Percentiles rank a stretch among this genome's conserved stretches.
Conservation (phyloP, 1,140 invertebrate genomes). For the Spodoptera litura region DNA sequence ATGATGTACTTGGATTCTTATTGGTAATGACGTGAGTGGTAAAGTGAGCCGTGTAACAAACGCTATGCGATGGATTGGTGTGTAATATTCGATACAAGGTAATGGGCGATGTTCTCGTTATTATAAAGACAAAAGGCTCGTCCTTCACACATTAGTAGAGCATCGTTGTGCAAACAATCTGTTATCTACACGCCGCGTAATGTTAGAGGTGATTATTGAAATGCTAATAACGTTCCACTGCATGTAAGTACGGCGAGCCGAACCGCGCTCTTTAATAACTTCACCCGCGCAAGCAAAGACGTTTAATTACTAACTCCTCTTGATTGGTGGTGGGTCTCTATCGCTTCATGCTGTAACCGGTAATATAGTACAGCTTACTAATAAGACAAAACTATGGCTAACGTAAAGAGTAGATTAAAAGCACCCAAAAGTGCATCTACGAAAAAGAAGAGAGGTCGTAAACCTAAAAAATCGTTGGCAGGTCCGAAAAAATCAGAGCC, state of each 20-base stretch:
- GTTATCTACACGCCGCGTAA: conserved; percentile 74
- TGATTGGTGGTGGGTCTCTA: conserved; percentile 75
- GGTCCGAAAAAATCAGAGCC: conserved; percentile 47
- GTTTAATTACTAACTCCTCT: conserved; percentile 68
- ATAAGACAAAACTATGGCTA: conserved; percentile 74
- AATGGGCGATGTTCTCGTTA: conserved; percentile 71
- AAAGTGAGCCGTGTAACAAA: conserved; percentile 33
- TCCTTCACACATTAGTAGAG: conserved; percentile 83
- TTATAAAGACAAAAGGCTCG: conserved; percentile 78
- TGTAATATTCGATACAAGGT: conserved; percentile 68
- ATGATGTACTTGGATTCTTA: background rate
- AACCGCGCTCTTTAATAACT: conserved; percentile 49
- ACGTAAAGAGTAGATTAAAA: conserved; percentile 76
- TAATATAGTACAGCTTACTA: conserved; percentile 58
- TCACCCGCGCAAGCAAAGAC: conserved; percentile 45
- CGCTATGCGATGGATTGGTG: conserved; percentile 43
- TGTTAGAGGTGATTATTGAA: conserved; percentile 80
- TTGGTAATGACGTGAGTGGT: conserved; percentile 23
- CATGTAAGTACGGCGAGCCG: conserved; percentile 79
- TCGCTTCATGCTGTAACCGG: conserved; percentile 72
- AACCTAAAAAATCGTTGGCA: conserved; percentile 64
- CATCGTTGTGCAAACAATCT: conserved; percentile 77
- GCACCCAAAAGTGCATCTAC: conserved; percentile 66
- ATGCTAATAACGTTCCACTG: conserved; percentile 72
- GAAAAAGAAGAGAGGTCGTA: conserved; percentile 47